Base-by-base conservation (phyloP, 2,888 invertebrate species). In the Lasioglossum pauxillum region DNA sequence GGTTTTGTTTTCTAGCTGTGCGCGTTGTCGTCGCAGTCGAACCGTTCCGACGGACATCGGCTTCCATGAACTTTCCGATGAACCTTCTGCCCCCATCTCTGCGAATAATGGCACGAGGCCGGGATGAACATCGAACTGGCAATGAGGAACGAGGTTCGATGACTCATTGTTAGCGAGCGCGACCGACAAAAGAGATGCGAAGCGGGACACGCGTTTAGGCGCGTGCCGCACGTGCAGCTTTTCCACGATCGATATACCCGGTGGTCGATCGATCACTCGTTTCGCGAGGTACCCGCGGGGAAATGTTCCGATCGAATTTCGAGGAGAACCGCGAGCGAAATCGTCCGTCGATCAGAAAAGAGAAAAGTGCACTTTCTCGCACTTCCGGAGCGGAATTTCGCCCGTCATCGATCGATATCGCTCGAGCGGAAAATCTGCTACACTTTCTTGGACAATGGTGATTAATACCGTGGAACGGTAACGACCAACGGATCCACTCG, bases 351-450 rank as follows among this genome's bases (percentile, higher is more conserved):
- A 57, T 69, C 74, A 78, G 78, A 80, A 82, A 77, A 79, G 72
- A 76, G 80, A 82, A 85, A 87, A 87, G 64, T 46, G 31, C 12
- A 83, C 89, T 90, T 88, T 90, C 88, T 83, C 86, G 80, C 44
- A 73, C 73, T 49, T 78, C 35, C 75, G 38, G 31, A 73, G 69
- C 27, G 79, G 77, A 80, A 86, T 82, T 82, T 71, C n/a, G 72
- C 80, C 10, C 41, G 60, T 46, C 72, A 31, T 64, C 72, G 83
- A 90, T 87, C 75, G n/a, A 76, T 16, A 84, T 81, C 88, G 67
- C 4, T 90, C 79, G 83, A 82, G 82, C 91, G 79, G 82, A 92
- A 91, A 92, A 82, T 86, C 76, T 74, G 64, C 71, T 75, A 46
- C 46, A 87, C 90, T 91, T 88, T 91, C 86, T 10, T 85, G 71